A percentile compares a stretch with the other conserved stretches of the same genome.
These are phyloP conservation scores for Drosophila meridionalis DNA, from an alignment of 2,888 invertebrate species.

Conservation along the genomic window DNA sequence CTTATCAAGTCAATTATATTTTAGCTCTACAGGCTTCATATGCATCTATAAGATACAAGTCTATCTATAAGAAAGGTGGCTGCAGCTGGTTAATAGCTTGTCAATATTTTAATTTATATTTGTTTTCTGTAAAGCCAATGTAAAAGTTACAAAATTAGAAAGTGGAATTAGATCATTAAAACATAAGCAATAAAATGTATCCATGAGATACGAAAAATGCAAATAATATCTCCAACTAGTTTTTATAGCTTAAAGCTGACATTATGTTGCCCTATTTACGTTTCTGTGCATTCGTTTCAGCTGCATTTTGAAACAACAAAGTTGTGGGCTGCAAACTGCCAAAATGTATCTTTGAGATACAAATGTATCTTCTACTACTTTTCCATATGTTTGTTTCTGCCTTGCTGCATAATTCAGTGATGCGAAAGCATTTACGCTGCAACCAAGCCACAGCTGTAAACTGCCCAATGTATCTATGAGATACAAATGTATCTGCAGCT, in stretches of 20 bases:
- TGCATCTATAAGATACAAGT: neutral
- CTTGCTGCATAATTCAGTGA: neutral
- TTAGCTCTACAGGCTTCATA: neutral
- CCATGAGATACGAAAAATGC: neutral
- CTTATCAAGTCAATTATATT: neutral
- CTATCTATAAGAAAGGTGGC: neutral
- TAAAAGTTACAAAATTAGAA: neutral
- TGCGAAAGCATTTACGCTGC: slow-evolving; percentile 21
- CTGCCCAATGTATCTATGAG: slow-evolving; percentile 18
- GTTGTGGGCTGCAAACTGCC: neutral
- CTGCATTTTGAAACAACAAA: neutral
- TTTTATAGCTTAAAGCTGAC: neutral
- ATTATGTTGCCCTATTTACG: neutral
- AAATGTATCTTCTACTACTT: neutral
- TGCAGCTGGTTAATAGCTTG: neutral
- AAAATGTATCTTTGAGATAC: neutral
- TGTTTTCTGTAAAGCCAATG: neutral
- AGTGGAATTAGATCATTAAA: neutral
- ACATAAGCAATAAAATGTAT: neutral
- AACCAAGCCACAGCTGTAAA: slow-evolving; percentile 38
- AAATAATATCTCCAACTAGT: neutral
- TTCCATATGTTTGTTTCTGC: neutral
- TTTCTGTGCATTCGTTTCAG: neutral
- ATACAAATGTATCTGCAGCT: slow-evolving; percentile 43
- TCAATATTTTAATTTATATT: neutral